Evolutionary conservation across 2,888 invertebrate species (phyloP).

Genomic region (Eristalinus sepulchralis): DNA sequence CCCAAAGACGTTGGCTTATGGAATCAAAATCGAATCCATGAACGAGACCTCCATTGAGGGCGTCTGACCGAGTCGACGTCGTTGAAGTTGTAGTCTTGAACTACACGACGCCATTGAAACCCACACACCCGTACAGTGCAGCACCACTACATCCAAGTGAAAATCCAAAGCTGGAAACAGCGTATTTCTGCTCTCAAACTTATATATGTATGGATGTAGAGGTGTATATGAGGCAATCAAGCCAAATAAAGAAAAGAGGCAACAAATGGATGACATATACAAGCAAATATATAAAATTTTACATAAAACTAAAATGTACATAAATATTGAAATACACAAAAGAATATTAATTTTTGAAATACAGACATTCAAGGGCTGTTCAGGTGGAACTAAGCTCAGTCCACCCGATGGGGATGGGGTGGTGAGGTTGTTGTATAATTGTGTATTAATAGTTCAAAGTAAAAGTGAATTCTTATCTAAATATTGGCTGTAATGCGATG

Average conservation of each 20-base stretch:
- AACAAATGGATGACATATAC: constrained; percentile 45
- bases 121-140: constrained; percentile 40
- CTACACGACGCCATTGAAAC: constrained; percentile 76
- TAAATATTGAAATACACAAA: background rate
- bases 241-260: constrained; percentile 45
- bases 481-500: constrained; percentile 14
- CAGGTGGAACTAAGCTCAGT: constrained; percentile 40
- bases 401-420: constrained; percentile 8
- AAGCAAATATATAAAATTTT: background rate
- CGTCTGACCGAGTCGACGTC: constrained; percentile 73
- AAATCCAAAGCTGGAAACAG: constrained; percentile 56
- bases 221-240: constrained; percentile 60
- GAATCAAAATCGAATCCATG: constrained; percentile 74
- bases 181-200: constrained; percentile 6
- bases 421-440: constrained; percentile 38
- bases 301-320: constrained; percentile 1
- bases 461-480: constrained; percentile 71
- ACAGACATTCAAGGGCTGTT: constrained; percentile 32
- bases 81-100: constrained; percentile 77
- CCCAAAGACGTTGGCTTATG: constrained; percentile 43
- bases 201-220: background rate
- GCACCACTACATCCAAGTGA: constrained; percentile 18
- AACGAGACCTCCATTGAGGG: constrained; percentile 80
- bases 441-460: constrained; percentile 63
- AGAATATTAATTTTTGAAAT: constrained; percentile 16